phyloP scores from a whole-genome alignment of 2,797 vertebrate genomes.

The Myotis vivesi region DNA sequence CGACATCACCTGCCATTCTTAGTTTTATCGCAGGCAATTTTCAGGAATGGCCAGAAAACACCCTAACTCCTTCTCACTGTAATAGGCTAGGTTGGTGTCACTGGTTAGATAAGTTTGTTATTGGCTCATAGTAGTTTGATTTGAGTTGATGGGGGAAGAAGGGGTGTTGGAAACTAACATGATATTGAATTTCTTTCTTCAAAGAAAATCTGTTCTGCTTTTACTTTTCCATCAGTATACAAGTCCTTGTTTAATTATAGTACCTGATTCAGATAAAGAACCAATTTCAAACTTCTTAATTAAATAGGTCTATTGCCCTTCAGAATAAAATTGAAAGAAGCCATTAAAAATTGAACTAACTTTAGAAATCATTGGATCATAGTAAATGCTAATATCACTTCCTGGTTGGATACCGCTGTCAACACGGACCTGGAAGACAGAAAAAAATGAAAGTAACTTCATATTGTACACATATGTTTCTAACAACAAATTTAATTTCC shows the following conservation, averaged over 20 bases:
- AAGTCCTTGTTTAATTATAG: not conserved
- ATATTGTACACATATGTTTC: conserved; percentile 41
- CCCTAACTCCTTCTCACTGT: not conserved
- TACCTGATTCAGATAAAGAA: conserved; percentile 5
- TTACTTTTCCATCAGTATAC: not conserved
- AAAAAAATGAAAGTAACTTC: conserved; percentile 44
- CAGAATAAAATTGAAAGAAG: conserved; percentile 42
- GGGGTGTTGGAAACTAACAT: not conserved
- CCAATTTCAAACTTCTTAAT: not conserved
- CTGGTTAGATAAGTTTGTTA: not conserved
- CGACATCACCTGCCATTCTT: not conserved
- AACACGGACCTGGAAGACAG: conserved; percentile 91
- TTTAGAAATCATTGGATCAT: conserved; percentile 99
- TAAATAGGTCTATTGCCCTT: not conserved
- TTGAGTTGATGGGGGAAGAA: not conserved
- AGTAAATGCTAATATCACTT: conserved; percentile 99
- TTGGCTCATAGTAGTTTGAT: not conserved
- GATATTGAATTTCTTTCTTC: not conserved
- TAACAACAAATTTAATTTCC: conserved; percentile 34
- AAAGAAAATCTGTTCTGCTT: not conserved
- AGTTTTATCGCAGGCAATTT: not conserved
- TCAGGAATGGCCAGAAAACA: not conserved
- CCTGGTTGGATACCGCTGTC: conserved; percentile 98
- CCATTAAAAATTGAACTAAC: conserved; percentile 83
- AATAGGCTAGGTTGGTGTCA: not conserved